Percentiles rank a stretch among this genome's conserved stretches.
Conservation (phyloP, 2,888 invertebrate species). For the Clunio marinus region DNA sequence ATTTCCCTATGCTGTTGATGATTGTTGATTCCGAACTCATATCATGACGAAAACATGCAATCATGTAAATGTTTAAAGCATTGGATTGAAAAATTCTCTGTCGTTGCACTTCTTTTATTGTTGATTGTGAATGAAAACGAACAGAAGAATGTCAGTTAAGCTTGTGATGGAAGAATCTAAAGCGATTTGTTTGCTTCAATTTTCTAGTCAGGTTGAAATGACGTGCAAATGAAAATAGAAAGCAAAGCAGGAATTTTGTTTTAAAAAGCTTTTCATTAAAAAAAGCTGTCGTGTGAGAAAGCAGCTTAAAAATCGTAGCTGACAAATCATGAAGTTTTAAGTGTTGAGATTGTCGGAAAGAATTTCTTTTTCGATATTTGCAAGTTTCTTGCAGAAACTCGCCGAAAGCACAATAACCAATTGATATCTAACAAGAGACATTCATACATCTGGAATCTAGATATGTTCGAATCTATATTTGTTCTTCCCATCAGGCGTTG, state of each 20-base stretch:
- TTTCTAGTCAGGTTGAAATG: not conserved
- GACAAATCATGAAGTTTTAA: too few species aligned
- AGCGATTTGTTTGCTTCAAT: not conserved
- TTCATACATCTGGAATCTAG: too few species aligned
- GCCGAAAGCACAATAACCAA: too few species aligned
- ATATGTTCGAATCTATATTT: too few species aligned
- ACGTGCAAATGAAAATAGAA: not conserved
- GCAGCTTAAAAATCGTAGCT: too few species aligned
- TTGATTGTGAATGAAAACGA: not conserved
- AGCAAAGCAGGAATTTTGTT: not conserved
- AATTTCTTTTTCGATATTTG: too few species aligned
- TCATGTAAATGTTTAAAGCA: not conserved
- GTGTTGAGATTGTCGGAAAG: not conserved
- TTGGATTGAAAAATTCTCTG: slow-evolving; percentile 6
- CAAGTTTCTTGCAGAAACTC: not conserved
- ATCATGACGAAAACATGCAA: slow-evolving; percentile 10
- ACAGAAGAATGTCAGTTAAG: not conserved
- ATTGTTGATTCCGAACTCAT: too few species aligned
- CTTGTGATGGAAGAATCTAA: not conserved
- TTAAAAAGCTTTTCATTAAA: too few species aligned
- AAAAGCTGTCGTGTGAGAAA: too few species aligned
- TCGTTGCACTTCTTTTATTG: slow-evolving; percentile 12
- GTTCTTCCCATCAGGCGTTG: not conserved
- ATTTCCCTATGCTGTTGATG: too few species aligned
- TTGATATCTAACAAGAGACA: not conserved